Base-by-base conservation (phyloP, 2,797 vertebrate species). In the Pseudomugil tenellus region DNA sequence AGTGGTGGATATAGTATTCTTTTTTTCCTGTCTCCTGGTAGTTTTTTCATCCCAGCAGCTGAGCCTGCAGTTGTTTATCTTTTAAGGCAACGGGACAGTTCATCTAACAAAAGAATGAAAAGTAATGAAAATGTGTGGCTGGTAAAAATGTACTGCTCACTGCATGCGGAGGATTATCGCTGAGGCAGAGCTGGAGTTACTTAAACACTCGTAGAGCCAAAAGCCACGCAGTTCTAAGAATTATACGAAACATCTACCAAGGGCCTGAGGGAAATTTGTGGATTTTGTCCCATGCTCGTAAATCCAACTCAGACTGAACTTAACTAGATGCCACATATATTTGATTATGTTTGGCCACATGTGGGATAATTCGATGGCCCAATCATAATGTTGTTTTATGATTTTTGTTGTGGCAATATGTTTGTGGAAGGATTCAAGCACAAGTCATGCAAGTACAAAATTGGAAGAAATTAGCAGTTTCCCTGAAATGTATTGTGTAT, bases 381-480 rank as follows among this genome's bases (percentile, higher is more conserved):
- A 79, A 79, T 84, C 59, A 83, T 76, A 84, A 76, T 70, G 65
- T 82, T 79, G 77, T 86, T 72, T 80, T 49, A 62, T 70, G 70
- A 65, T 85, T 84, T 88, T 74, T 88, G 70, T 77, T 64, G 72
- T 88, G 66, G 76, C 71, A 79, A 64, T 57, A 52, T 83, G 71
- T 85, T 81, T 70, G 60, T 83, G 76, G 79, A 79, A 29, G 13
- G 26, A 51, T 37, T 88, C 70, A 60, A 89, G 65, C 53, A 80
- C 23, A 56, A 23, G 51, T 25, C n/a, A 17, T 52, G 19, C 0
- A 11, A 25, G 29, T 4, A 25, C 74, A 72, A 66, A 21, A 65
- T 84, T 90, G 80, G 80, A 86, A 77, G 76, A 58, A 64, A 65
- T 67, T 34, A 69, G 59, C 14, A 21, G 61, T 85, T 83, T 84